Evolutionary conservation across 2,888 invertebrate genomes (phyloP).

Genomic region (Philereme transversata): DNA sequence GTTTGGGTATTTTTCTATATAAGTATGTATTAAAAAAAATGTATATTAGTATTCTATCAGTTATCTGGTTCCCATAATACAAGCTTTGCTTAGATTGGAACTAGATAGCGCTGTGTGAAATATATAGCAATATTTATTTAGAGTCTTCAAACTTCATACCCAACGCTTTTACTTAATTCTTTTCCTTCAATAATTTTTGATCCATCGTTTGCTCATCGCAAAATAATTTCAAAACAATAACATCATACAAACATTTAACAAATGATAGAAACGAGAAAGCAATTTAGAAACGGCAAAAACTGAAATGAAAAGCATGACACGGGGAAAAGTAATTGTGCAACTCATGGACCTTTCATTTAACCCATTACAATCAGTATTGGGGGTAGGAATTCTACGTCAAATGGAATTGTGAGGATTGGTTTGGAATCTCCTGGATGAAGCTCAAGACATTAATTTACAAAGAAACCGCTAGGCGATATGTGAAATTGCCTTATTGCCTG

Average conservation of each 20-base stretch:
- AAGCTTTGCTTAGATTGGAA: too few relatives aligned
- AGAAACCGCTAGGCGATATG: too few relatives aligned
- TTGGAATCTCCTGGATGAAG: not conserved
- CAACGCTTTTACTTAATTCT: too few relatives aligned
- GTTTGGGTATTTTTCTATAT: too few relatives aligned
- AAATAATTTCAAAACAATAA: conserved; percentile 5
- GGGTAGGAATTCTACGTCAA: conserved; percentile 38
- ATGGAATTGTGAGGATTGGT: conserved; percentile 17
- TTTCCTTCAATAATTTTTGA: too few relatives aligned
- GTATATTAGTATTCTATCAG: too few relatives aligned
- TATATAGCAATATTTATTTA: too few relatives aligned
- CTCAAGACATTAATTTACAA: not conserved
- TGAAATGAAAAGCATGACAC: conserved; percentile 69
- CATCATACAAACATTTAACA: conserved; percentile 39
- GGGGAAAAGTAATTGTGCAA: conserved; percentile 63
- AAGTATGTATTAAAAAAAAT: too few relatives aligned
- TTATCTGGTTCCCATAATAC: too few relatives aligned
- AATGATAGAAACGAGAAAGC: conserved; percentile 55
- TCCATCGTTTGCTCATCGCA: not conserved
- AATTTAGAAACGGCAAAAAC: conserved; percentile 62
- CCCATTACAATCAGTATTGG: conserved; percentile 53
- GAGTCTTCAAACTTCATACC: too few relatives aligned
- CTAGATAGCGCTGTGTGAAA: too few relatives aligned
- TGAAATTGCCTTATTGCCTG: too few relatives aligned
- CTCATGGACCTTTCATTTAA: conserved; percentile 68